Conservation (phyloP, 2,888 invertebrate genomes). For the Conchocele bisecta region DNA sequence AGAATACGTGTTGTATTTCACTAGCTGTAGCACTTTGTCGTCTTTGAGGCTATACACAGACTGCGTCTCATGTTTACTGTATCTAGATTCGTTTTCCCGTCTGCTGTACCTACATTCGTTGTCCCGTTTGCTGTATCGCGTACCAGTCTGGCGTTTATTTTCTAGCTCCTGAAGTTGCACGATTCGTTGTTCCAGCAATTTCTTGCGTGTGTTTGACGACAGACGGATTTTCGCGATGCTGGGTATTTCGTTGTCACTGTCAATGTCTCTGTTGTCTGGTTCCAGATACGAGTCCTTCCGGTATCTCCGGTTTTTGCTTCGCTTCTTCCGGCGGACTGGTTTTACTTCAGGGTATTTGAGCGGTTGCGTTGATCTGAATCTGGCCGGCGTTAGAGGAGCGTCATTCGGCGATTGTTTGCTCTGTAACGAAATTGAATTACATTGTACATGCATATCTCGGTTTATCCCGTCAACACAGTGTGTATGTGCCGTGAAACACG, state of each 20-base stretch:
- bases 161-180: slow-evolving; percentile 42
- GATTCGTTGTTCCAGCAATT: slow-evolving; percentile 38
- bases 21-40: no score
- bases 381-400: no score
- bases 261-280: neutral
- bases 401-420: no score
- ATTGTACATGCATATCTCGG: no score
- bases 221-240: slow-evolving; percentile 5
- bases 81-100: no score
- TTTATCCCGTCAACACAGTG: no score
- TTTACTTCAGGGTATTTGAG: neutral
- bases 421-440: no score
- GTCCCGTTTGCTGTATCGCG: slow-evolving; percentile 1
- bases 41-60: neutral
- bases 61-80: neutral
- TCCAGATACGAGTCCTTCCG: slow-evolving; percentile 2
- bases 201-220: neutral
- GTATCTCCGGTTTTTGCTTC: neutral
- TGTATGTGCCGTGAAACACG: no score
- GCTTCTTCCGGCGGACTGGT: neutral
- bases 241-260: neutral
- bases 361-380: neutral
- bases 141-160: neutral
- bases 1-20: no score
- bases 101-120: no score